Evolutionary conservation across 2,113 vertebrate genomes (phyloP), one percentile per base, ranked within the genome.

Genomic region (Lonchura striata): DNA sequence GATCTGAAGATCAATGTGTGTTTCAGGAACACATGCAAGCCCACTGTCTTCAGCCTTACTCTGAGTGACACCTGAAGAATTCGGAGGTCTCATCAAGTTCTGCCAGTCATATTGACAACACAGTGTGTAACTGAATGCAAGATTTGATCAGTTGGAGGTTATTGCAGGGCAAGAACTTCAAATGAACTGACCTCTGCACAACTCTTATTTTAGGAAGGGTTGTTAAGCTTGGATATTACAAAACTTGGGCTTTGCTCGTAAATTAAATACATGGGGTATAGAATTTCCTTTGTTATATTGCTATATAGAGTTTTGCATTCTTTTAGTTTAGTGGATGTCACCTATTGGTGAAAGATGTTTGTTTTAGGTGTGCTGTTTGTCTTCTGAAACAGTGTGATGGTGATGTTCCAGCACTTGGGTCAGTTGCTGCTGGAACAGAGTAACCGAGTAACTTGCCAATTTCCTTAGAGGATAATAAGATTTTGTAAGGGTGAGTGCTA

Each of bases 51-150:
- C 44, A 82, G 53, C 63, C 25, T 37, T 91, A 3, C 22, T 35
- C 71, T 65, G 56, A 61, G 9, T 85, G 76, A 89, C 69, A 68
- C 41, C 14, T n/a, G 4, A 70, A 56, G 65, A 91, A 56, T 57
- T 81, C 3, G 0, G 25, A 15, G 60, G 90, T 93, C 88, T 68
- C 63, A 77, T 92, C 72, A 88, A 54, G 65, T 94, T 84, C 83
- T 87, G 31, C 74, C 81, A 75, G 70, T 91, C 69, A 46, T 71
- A 60, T 52, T 88, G 74, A 82, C 69, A 81, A 86, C 86, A 82
- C 83, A 72, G 18, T 16, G 23, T 60, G 44, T 68, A 60, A 82
- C 41, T 71, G 56, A 88, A 60, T 75, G 86, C 28, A 42, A 33
- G 70, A 65, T 57, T 82, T 71, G 70, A n/a, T 84, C 84, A 89